A percentile compares a stretch with the other conserved stretches of the same genome.
Evolutionary conservation across 2,113 vertebrate species (phyloP).

Genomic region (Salvelinus namaycush): DNA sequence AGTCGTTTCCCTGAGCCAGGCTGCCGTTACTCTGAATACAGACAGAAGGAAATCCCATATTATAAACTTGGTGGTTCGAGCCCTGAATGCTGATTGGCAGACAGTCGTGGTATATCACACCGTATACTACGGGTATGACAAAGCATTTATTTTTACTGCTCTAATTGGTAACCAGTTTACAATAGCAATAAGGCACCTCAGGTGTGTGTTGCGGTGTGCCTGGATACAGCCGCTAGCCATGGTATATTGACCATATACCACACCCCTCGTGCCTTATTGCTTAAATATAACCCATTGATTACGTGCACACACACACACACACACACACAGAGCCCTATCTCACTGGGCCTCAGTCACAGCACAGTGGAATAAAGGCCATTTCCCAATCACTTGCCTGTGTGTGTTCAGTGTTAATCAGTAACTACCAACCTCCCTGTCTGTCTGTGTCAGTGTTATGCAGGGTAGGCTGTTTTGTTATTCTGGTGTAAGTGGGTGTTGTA

Average conservation of each 20-base stretch:
- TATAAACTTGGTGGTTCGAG: too few relatives aligned
- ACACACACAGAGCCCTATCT: background rate
- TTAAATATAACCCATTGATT: conserved; percentile 4
- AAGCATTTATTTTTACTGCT: too few relatives aligned
- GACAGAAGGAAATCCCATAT: background rate
- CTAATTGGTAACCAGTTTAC: too few relatives aligned
- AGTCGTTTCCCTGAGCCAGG: conserved; percentile 32
- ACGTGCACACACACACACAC: too few relatives aligned
- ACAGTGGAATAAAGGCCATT: background rate
- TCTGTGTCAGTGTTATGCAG: background rate
- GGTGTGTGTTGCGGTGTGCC: too few relatives aligned
- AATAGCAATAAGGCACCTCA: too few relatives aligned
- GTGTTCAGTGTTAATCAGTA: conserved; percentile 43
- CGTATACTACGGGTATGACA: too few relatives aligned
- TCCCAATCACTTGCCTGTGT: conserved; percentile 4
- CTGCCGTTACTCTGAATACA: conserved; percentile 53
- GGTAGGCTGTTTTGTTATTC: conserved; percentile 15
- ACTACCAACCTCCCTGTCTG: conserved; percentile 5
- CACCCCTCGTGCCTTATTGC: too few relatives aligned
- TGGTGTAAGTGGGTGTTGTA: background rate
- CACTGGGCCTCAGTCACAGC: background rate
- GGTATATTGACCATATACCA: too few relatives aligned
- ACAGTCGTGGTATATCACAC: too few relatives aligned
- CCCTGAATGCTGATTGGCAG: too few relatives aligned
- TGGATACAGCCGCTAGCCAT: too few relatives aligned